These are phyloP conservation scores for Acleris emargana DNA, from an alignment of 2,888 invertebrate genomes.

Conservation along the genomic window DNA sequence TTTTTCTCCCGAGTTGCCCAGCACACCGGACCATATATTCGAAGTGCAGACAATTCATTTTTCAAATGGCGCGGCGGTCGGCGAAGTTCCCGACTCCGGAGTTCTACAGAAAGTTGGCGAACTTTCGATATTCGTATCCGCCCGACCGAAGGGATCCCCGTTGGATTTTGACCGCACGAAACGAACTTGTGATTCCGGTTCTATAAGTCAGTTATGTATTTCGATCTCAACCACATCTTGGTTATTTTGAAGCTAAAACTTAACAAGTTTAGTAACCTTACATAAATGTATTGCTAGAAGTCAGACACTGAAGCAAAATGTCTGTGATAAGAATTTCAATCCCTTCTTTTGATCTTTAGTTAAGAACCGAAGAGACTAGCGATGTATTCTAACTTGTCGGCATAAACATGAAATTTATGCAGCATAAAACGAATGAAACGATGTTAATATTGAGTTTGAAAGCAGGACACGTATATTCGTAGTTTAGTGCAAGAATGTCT, in stretches of 20 bases:
- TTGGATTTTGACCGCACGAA: slow-evolving; percentile 51
- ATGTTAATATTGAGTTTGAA: slow-evolving; percentile 15
- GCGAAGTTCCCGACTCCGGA: slow-evolving; percentile 62
- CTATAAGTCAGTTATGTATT: slow-evolving; percentile 26
- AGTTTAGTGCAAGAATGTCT: slow-evolving; percentile 21
- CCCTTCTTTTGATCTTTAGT: background rate
- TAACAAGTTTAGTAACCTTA: background rate
- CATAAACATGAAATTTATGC: slow-evolving; percentile 1
- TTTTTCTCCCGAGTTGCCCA: slow-evolving; percentile 52
- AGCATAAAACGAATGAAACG: slow-evolving; percentile 10
- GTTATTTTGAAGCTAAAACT: slow-evolving; percentile 1
- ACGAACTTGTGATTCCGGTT: slow-evolving; percentile 17
- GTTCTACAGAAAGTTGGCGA: slow-evolving; percentile 62
- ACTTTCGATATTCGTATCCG: slow-evolving; percentile 74
- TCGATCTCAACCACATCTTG: slow-evolving; percentile 22
- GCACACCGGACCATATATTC: slow-evolving; percentile 75
- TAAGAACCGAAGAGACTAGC: background rate
- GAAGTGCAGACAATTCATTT: slow-evolving; percentile 81
- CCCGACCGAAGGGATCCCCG: slow-evolving; percentile 56
- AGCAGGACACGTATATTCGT: slow-evolving; percentile 10
- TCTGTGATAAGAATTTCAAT: background rate
- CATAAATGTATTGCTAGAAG: background rate
- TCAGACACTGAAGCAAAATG: background rate
- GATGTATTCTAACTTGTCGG: background rate
- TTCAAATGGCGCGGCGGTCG: slow-evolving; percentile 69